Base-by-base conservation (phyloP, 2,888 invertebrate genomes). In the Eledona agricola region DNA sequence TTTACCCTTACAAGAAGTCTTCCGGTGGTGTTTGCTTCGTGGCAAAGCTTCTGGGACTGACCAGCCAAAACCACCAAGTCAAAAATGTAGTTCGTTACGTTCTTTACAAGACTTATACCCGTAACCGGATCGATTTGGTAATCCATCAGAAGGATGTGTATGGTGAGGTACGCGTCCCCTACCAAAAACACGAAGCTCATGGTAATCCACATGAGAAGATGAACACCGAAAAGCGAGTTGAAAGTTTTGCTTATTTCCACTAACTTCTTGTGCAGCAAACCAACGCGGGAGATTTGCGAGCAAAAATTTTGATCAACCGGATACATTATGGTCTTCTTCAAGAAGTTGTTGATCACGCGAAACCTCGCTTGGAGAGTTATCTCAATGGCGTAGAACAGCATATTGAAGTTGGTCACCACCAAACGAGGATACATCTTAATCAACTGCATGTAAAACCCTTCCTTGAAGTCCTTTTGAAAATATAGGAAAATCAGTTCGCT, bases 1-100 rank as follows among this genome's bases (percentile, higher is more conserved):
- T 56, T 53, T n/a, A 63, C 55, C 16, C 57, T 56, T 20, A 57
- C 55, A 2, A 37, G 4, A 9, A 37, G 9, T 1, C 16, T 19
- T 7, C 25, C 19, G 9, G 37, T 37, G 15, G 7, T 10, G 12
- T 37, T 25, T 1, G 37, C 37, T 19, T 19, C 20, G 4, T 5
- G n/a, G n/a, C 20, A 19, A 5, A 19, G 20, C n/a, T n/a, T n/a
- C n/a, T n/a, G n/a, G n/a, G n/a, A n/a, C n/a, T n/a, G n/a, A n/a
- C n/a, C n/a, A n/a, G n/a, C n/a, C 20, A 19, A n/a, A 19, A 19
- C 4, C n/a, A n/a, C n/a, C 4, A 19, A 5, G 20, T 19, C 20
- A 19, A 19, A 5, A 5, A 19, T 19, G n/a, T 19, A 19, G n/a
- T 4, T 19, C 4, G n/a, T 5, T 19, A 19, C 4, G n/a, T 19